Evolutionary conservation across 2,888 invertebrate genomes (phyloP), one percentile per base, ranked within the genome.

Genomic region (Eulithis testata): DNA sequence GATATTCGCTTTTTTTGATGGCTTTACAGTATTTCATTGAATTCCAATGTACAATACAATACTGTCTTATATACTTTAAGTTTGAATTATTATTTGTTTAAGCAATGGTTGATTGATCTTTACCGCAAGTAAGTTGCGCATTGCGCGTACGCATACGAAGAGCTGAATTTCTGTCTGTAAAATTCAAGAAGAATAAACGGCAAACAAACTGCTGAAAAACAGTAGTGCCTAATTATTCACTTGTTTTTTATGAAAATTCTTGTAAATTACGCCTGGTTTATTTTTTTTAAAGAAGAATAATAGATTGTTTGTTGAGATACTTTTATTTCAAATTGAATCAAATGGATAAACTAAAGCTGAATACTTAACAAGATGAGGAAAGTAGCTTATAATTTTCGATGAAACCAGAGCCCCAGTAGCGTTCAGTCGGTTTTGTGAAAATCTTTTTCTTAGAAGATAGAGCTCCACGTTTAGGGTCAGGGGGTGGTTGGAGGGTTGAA

Each of bases 371-470:
- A 21, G 21, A 21, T 21, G 2, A 21, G 21, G 2, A 21, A 21
- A 21, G 21, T 21, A 21, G 1, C 31, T 31, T 31, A 31, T 21
- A 21, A 21, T 40, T 63, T 63, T 63, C 60, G 27, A 51, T 51
- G 60, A 67, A 67, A 60, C 61, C 21, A 21, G 45, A 65, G 52
- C 58, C 11, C 6, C 11, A 49, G 49, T 62, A 66, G 63, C 63
- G 63, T 64, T 63, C 55, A 52, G 58, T 60, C 55, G 37, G 54
- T 58, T 31, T 31, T 68, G 64, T 67, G 58, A 58, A 69, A 61
- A 69, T 51, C 69, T 70, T 70, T 85, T 84, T 82, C 87, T 88
- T 83, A 83, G 82, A 82, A 82, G 83, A 76, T 77, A 80, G 74
- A 72, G 73, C 76, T 76, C 70, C 67, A 68, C 70, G 40, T 70